Percentiles rank a stretch among this genome's conserved stretches.
Evolutionary conservation across 2,888 invertebrate genomes (phyloP).

Genomic region (Torymus aiolomorphi): DNA sequence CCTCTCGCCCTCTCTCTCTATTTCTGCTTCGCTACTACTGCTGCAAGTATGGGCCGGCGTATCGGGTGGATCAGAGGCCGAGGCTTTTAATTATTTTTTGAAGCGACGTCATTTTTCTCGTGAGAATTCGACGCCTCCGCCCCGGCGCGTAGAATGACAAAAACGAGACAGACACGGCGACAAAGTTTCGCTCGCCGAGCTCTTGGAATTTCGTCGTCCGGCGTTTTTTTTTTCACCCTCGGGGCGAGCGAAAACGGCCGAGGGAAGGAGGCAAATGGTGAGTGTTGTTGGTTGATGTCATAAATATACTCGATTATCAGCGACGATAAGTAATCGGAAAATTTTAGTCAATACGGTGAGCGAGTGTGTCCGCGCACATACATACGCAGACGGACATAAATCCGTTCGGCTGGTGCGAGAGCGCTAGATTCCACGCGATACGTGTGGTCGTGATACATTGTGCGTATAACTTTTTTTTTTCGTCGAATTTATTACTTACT

Average conservation of each 20-base stretch:
- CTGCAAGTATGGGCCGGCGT: not conserved
- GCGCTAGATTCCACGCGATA: slow-evolving; percentile 11
- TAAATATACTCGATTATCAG: slow-evolving; percentile 47
- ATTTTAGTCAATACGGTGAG: slow-evolving; percentile 20
- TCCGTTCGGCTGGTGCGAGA: slow-evolving; percentile 10
- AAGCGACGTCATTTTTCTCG: slow-evolving; percentile 4
- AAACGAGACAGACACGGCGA: no score
- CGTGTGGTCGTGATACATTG: slow-evolving; percentile 3
- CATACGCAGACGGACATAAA: slow-evolving; percentile 25
- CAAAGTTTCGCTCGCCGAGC: no score
- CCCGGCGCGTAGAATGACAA: no score
- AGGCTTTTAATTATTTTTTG: slow-evolving; percentile 49
- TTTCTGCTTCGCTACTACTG: not conserved
- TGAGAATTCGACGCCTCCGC: no score
- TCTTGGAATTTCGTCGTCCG: no score
- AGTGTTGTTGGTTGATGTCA: not conserved
- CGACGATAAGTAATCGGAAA: slow-evolving; percentile 47
- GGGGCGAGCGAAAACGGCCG: not conserved
- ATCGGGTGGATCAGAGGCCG: slow-evolving; percentile 40
- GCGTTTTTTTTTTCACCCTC: no score
- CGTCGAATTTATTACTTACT: slow-evolving; percentile 23
- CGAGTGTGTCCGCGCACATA: no score
- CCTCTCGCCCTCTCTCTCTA: no score
- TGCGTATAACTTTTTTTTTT: slow-evolving; percentile 18
- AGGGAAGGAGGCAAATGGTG: not conserved